Base-by-base conservation (phyloP, 2,113 vertebrate species). In the Sebastes schlegelii region DNA sequence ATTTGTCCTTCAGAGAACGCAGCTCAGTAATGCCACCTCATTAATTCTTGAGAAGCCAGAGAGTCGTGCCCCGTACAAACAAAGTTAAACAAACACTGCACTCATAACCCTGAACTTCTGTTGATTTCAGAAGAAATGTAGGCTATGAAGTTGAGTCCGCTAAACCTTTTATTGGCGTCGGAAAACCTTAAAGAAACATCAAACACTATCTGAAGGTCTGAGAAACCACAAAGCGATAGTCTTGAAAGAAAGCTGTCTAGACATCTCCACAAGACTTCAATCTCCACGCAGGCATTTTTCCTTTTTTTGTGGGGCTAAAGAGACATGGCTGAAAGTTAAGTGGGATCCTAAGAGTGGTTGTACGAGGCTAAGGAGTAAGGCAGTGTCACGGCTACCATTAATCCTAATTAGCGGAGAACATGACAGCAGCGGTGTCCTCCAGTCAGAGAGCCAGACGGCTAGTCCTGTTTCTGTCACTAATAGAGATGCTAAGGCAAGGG, bases 391-490 rank as follows among this genome's bases (percentile, higher is more conserved):
- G 84, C 73, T 51, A 87, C 80, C 76, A 93, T 95, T 92, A 89
- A 92, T 95, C 85, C 89, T 94, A 90, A 94, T 93, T 93, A 93
- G 76, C 45, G 46, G 76, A 75, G 84, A 88, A 93, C 86, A 91
- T 92, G 94, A 92, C 92, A 89, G 85, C 74, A 87, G 74, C 91
- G 87, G 60, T 78, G 80, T 84, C 73, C 85, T 89, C 72, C 69
- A 86, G 78, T 84, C 67, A 78, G 76, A 58, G 65, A 83, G 79
- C 67, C 69, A 75, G 83, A 74, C 65, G 52, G 55, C 80, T 74
- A 84, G 51, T 79, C 81, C 73, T 70, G 71, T 55, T 69, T 62
- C 70, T 87, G 77, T 82, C 88, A 66, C 80, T 85, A 77, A 84
- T 77, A 83, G 34, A 85, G 77, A 85, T 79, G 80, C 74, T 23